Evolutionary conservation across 1,140 invertebrate genomes (phyloP).

Genomic region (Aphelenchoides fujianensis): DNA sequence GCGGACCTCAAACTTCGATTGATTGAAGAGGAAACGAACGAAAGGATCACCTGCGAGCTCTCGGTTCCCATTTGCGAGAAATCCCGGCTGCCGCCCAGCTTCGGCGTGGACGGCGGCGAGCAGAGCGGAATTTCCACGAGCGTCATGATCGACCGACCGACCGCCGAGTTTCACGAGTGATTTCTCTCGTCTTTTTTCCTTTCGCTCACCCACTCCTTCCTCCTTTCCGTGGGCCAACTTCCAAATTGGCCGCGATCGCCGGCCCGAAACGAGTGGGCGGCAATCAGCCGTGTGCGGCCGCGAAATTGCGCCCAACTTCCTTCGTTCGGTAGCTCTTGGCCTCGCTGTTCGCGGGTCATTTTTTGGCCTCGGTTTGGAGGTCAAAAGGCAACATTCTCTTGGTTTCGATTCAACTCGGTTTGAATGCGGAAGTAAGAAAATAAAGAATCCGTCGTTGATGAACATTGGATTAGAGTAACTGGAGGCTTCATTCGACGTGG

Average conservation of each 20-base stretch:
- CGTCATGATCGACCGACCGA: no score
- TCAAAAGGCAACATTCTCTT: no score
- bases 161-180: background rate
- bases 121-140: slow-evolving; percentile 16
- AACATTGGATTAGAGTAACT: no score
- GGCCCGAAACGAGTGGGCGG: background rate
- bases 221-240: background rate
- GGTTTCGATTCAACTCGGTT: no score
- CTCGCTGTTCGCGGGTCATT: no score
- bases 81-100: background rate
- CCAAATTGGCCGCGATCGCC: slow-evolving; percentile 4
- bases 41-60: background rate
- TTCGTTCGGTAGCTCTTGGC: no score
- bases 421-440: no score
- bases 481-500: no score
- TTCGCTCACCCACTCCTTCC: background rate
- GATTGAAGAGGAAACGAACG: background rate
- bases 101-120: background rate
- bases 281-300: background rate
- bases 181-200: no score
- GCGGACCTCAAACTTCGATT: slow-evolving; percentile 3
- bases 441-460: no score
- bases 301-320: no score
- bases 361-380: no score
- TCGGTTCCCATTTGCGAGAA: background rate